Base-by-base conservation (phyloP, 1,140 invertebrate species). In the Drosophila tsacasi region DNA sequence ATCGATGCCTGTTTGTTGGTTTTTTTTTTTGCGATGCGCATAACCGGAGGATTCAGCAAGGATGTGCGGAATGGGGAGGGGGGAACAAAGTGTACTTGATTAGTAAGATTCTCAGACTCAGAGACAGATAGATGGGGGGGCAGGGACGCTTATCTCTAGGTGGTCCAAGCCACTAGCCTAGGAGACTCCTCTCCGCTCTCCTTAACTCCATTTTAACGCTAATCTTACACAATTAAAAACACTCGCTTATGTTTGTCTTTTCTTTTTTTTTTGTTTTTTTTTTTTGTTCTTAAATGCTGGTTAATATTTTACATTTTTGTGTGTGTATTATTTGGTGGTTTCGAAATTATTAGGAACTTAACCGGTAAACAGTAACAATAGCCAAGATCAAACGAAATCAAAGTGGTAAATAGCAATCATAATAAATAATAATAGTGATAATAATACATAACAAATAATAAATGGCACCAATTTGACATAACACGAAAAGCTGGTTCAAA, bases 291-390 rank as follows among this genome's bases (percentile, higher is more conserved):
- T 59, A 59, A 46, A 54, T 27, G 50, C 40, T 72, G 63, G 58
- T 86, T 79, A 69, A 71, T 50, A n/a, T 89, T 90, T 89, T 90
- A 90, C 86, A 90, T 90, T 90, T 90, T 90, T 90, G 85, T 90
- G 86, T 90, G 85, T 90, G 85, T 90, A 83, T 87, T 83, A 58
- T 40, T 59, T 50, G 71, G 44, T 59, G 46, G 46, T 60, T 50
- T 66, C n/a, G 35, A 57, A 73, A 73, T 73, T 30, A 73, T 55
- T 89, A 23, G 37, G 46, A 67, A 61, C 46, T 47, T 58, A 79
- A 81, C 39, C 37, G 84, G 82, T 47, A 54, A 54, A 67, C 67
- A 47, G 21, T 69, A 67, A 67, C 32, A 44, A 37, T 79, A 65
- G 71, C 58, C 44, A 55, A 73, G 59, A 57, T 57, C 54, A 57